Conservation (phyloP, 1,140 invertebrate genomes). For the Dendroctonus valens region DNA sequence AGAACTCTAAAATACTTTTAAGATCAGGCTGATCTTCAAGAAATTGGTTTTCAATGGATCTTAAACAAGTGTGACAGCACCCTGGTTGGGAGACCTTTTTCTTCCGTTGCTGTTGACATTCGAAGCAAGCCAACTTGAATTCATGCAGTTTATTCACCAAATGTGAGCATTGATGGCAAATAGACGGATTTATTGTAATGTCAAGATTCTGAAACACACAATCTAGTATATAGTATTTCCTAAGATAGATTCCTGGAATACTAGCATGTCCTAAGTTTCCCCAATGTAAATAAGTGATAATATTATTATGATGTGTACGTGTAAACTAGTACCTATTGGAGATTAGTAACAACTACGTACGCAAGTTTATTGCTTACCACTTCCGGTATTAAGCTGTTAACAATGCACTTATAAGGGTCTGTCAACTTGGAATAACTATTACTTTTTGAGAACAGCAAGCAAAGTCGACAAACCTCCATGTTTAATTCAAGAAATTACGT, state of each 20-base stretch:
- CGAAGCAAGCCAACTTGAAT: background rate
- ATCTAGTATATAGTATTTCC: too few species aligned
- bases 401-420: constrained; percentile 5
- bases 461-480: constrained; percentile 20
- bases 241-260: too few species aligned
- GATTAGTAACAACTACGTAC: background rate
- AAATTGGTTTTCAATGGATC: too few species aligned
- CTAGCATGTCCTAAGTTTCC: too few species aligned
- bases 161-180: constrained; percentile 3
- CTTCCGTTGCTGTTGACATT: constrained; percentile 1
- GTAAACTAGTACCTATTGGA: background rate
- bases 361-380: constrained; percentile 4
- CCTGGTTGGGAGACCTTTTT: background rate
- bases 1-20: too few species aligned
- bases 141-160: constrained; percentile 1
- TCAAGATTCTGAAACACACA: background rate
- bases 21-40: too few species aligned
- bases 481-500: background rate
- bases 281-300: too few species aligned
- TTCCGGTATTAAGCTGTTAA: constrained; percentile 14
- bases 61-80: too few species aligned
- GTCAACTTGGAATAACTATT: constrained; percentile 6
- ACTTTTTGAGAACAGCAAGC: constrained; percentile 6
- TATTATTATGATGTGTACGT: too few species aligned
- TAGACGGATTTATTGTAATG: background rate